Evolutionary conservation across 2,113 vertebrate genomes (phyloP).

Genomic region (Acrocephalus kingi): DNA sequence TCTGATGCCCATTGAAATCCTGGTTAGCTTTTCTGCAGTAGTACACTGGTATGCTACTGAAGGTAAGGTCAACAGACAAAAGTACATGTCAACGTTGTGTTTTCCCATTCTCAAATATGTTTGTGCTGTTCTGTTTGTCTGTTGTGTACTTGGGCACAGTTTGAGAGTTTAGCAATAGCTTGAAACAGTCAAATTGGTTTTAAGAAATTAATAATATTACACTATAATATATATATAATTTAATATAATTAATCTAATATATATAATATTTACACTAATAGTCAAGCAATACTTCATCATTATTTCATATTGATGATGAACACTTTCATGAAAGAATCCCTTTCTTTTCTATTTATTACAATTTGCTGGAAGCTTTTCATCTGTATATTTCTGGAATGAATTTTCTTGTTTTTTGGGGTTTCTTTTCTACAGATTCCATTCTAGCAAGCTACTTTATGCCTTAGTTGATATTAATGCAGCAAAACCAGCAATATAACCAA

Average conservation of each 20-base stretch:
- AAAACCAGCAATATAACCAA: background rate
- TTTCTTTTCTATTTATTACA: background rate
- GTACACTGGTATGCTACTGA: slow-evolving; percentile 76
- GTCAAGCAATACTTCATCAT: background rate
- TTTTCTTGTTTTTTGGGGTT: background rate
- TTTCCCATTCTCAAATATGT: background rate
- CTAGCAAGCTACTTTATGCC: background rate
- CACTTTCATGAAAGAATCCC: background rate
- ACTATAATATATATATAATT: no score
- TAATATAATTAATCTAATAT: no score
- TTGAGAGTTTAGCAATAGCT: background rate
- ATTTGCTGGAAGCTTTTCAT: background rate
- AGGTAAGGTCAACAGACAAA: slow-evolving; percentile 70
- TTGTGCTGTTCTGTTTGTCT: background rate
- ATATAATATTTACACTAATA: background rate
- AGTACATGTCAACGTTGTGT: background rate
- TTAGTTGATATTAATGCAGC: background rate
- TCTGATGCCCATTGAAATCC: slow-evolving; percentile 80
- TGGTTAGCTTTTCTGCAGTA: slow-evolving; percentile 88
- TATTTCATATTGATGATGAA: background rate
- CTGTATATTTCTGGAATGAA: background rate
- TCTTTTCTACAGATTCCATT: background rate
- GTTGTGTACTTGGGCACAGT: background rate
- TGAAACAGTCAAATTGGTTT: background rate
- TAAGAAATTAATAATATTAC: background rate